These are phyloP conservation scores for Vanessa cardui DNA, from an alignment of 2,888 invertebrate species.

Conservation along the genomic window DNA sequence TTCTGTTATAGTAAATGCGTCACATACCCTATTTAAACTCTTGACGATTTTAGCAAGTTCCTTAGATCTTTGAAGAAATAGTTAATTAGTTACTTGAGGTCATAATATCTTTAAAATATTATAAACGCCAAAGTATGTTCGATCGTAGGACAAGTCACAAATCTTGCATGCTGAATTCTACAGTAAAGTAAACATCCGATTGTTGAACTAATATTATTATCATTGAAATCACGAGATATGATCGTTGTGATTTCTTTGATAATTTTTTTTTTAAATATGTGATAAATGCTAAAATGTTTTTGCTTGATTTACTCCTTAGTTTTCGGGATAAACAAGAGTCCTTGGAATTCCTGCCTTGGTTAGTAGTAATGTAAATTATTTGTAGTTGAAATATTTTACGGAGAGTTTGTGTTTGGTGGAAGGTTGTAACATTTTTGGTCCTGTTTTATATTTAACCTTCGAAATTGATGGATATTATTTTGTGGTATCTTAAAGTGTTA, in stretches of 20 bases:
- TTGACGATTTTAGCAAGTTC: neutral
- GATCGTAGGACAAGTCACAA: conserved; percentile 1
- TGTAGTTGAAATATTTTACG: conserved; percentile 54
- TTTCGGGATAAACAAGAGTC: conserved; percentile 90
- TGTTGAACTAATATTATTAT: conserved; percentile 12
- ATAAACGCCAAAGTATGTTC: too few relatives aligned
- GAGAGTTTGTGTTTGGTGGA: conserved; percentile 26
- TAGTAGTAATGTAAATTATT: conserved; percentile 84
- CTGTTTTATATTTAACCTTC: conserved; percentile 15
- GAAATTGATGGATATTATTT: conserved; percentile 18
- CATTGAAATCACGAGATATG: conserved; percentile 20
- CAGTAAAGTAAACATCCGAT: neutral
- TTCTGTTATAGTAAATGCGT: conserved; percentile 8
- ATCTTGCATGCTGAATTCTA: conserved; percentile 6
- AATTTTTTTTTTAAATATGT: conserved; percentile 28
- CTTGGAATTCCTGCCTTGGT: conserved; percentile 91
- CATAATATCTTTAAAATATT: too few relatives aligned
- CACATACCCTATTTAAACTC: neutral
- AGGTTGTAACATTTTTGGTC: conserved; percentile 11
- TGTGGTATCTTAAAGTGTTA: neutral
- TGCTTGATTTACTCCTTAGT: conserved; percentile 85
- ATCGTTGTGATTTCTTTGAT: conserved; percentile 28
- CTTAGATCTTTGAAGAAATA: neutral
- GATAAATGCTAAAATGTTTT: conserved; percentile 57
- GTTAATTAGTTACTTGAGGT: neutral